These are phyloP conservation scores for Apis mellifera DNA, from an alignment of 1,140 invertebrate genomes.

Conservation along the genomic window DNA sequence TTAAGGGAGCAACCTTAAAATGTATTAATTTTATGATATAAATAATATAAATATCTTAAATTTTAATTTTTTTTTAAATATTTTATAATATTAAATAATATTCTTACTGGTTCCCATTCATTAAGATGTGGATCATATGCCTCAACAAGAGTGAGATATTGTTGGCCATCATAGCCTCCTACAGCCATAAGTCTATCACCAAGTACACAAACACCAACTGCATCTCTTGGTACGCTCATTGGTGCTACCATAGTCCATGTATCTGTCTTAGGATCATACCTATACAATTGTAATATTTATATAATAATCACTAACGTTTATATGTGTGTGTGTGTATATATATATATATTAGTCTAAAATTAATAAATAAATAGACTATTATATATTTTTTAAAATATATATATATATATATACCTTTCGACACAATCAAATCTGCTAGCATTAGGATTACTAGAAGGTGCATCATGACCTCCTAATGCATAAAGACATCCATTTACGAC, in stretches of 20 bases:
- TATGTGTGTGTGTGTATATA: neutral
- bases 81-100: constrained; percentile 8
- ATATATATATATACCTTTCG: constrained; percentile 85
- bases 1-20: constrained; percentile 86
- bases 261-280: constrained; percentile 90
- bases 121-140: constrained; percentile 95
- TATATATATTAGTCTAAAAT: constrained; percentile 50
- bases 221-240: constrained; percentile 93
- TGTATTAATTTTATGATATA: constrained; percentile 37
- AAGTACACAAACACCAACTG: constrained; percentile 94
- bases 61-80: neutral
- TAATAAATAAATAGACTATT: neutral
- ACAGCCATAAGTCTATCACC: constrained; percentile 95
- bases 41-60: neutral
- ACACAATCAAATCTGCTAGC: constrained; percentile 93
- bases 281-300: constrained; percentile 54
- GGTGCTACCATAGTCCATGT: constrained; percentile 95
- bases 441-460: constrained; percentile 91
- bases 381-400: constrained; percentile 53
- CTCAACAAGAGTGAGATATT: constrained; percentile 95
- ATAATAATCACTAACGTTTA: neutral
- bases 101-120: constrained; percentile 89
- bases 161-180: constrained; percentile 97
- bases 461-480: constrained; percentile 94
- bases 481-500: constrained; percentile 92